Evolutionary conservation across 2,888 invertebrate genomes (phyloP).

Genomic region (Cheilosia grossa): DNA sequence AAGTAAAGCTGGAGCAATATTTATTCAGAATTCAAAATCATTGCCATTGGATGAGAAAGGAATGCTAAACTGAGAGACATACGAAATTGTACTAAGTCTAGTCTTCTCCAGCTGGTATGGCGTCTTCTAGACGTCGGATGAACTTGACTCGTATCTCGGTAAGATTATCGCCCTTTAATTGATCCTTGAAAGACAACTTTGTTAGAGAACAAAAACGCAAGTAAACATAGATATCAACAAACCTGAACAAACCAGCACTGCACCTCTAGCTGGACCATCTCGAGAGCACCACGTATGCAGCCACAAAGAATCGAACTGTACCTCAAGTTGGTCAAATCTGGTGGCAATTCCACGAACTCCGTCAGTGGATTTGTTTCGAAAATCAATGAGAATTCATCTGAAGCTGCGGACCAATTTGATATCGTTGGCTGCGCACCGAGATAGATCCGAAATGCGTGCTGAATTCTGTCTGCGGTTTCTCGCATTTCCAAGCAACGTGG

Average conservation of each 20-base stretch:
- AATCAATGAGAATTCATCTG: conserved; percentile 98
- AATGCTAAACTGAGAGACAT: conserved; percentile 41
- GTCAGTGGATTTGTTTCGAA: conserved; percentile 98
- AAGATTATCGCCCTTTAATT: conserved; percentile 95
- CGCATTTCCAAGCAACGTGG: conserved; percentile 97
- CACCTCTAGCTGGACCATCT: conserved; percentile 99
- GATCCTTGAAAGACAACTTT: conserved; percentile 87
- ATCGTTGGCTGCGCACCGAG: conserved; percentile 96
- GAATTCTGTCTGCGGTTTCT: conserved; percentile 98
- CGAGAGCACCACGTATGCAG: conserved; percentile 95
- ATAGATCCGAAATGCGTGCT: conserved; percentile 91
- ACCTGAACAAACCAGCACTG: conserved; percentile 95
- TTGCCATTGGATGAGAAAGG: conserved; percentile 43
- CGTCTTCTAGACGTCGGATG: conserved; percentile 97
- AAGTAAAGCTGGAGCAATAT: background rate
- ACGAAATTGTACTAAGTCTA: conserved; percentile 82
- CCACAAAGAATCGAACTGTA: conserved; percentile 97
- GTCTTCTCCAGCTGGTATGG: conserved; percentile 99
- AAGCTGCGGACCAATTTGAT: conserved; percentile 96
- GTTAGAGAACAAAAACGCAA: background rate
- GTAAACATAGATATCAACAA: conserved; percentile 39
- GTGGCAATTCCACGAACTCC: conserved; percentile 98
- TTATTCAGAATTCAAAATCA: conserved; percentile 51
- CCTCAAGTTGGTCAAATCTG: conserved; percentile 91
- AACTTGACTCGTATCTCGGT: conserved; percentile 98